Base-by-base conservation (phyloP, 2,888 invertebrate species). In the Cephus pygmeus region DNA sequence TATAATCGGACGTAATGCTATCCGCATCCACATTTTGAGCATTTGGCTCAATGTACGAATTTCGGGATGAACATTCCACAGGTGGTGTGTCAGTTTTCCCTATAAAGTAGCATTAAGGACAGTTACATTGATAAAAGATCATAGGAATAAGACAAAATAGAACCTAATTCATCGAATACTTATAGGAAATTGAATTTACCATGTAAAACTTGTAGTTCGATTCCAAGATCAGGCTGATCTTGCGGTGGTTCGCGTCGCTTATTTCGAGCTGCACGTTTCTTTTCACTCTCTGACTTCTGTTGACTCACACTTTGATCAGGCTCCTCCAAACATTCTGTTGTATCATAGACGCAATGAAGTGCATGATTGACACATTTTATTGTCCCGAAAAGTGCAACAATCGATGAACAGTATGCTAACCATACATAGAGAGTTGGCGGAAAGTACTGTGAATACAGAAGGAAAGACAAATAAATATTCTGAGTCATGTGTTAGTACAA, bases 271-370 rank as follows among this genome's bases (percentile, higher is more conserved):
- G 88, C 87, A 90, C 87, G 90, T 88, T 87, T 91, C 87, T 91
- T 91, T 85, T 93, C 93, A 88, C 91, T 92, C 89, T 93, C 90
- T 79, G 91, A 87, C 83, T 90, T 92, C 87, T 90, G 92, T 88
- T 88, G 92, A 92, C 88, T 94, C 93, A 88, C 92, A 87, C 92
- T 93, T 92, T 87, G 92, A 87, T 84, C 93, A 91, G 83, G 94
- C 92, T 93, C 95, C 92, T 90, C 93, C 91, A 96, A 93, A 89
- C 96, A 95, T 92, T 98, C 98, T n/a, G 96, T 96, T 23, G 97
- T 97, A 92, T 99, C 98, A 92, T 98, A 99, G 93, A 98, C 95
- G 86, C 96, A 95, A 92, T 99, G 99, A 80, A 99, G 94, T 73
- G 96, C 95, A 92, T 96, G 96, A 92, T 98, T 99, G 85, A 97